phyloP scores from a whole-genome alignment of 2,797 vertebrate species.

The Lithobates pipiens region DNA sequence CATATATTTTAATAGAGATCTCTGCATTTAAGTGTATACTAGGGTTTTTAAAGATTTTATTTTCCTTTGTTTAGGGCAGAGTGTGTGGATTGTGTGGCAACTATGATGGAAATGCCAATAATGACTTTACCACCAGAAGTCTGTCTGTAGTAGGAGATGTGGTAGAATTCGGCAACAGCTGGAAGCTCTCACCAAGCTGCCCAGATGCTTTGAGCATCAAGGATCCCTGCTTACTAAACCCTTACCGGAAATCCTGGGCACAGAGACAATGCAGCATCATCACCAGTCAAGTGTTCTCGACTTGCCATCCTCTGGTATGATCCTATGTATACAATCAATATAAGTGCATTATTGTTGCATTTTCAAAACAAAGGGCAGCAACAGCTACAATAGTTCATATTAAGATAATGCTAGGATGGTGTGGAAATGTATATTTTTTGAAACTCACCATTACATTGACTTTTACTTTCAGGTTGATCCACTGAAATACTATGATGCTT shows the following conservation, averaged over 20 bases:
- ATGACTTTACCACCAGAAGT: conserved; percentile 85
- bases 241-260: conserved; percentile 81
- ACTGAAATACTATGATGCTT: conserved; percentile 82
- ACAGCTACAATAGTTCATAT: no score
- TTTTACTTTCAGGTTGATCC: conserved; percentile 81
- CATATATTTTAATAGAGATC: no score
- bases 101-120: conserved; percentile 83
- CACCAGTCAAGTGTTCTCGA: conserved; percentile 75
- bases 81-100: conserved; percentile 91
- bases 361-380: no score
- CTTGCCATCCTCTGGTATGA: conserved; percentile 80
- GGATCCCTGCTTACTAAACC: conserved; percentile 77
- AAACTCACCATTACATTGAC: no score
- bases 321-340: no score
- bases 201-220: conserved; percentile 68
- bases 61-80: conserved; percentile 71
- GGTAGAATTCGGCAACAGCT: conserved; percentile 85
- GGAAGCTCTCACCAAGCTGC: conserved; percentile 83
- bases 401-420: no score
- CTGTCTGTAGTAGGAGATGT: conserved; percentile 76
- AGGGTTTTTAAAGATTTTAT: no score
- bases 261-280: conserved; percentile 83
- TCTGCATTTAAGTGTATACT: no score
- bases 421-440: no score
- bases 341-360: no score